Evolutionary conservation across 2,888 invertebrate genomes (phyloP).

Genomic region (Drosophila pseudotalamancana): DNA sequence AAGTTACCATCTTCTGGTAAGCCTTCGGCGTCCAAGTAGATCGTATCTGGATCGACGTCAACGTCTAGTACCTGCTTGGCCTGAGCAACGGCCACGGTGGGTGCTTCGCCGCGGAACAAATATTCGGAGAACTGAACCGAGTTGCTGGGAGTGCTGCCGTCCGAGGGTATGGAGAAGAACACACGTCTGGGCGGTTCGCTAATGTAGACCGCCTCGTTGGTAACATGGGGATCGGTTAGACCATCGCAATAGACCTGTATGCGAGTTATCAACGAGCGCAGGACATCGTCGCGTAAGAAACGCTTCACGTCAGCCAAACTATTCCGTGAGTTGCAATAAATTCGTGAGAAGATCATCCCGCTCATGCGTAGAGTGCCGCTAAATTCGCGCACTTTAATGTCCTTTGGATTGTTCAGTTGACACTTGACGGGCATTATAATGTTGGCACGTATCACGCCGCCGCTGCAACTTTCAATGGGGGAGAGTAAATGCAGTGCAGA

Average conservation of each 20-base stretch:
- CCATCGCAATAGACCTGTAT: slow-evolving; percentile 97
- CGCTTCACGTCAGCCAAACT: slow-evolving; percentile 89
- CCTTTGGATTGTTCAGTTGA: slow-evolving; percentile 55
- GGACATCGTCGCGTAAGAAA: slow-evolving; percentile 92
- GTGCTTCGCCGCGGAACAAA: slow-evolving; percentile 95
- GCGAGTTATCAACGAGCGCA: slow-evolving; percentile 92
- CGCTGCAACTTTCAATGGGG: slow-evolving; percentile 13
- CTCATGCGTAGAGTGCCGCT: slow-evolving; percentile 81
- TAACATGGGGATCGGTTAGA: slow-evolving; percentile 86
- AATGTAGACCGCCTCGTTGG: slow-evolving; percentile 85
- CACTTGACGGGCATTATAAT: slow-evolving; percentile 90
- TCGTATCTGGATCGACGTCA: slow-evolving; percentile 88
- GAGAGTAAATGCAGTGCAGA: slow-evolving; percentile 38
- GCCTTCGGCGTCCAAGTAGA: slow-evolving; percentile 90
- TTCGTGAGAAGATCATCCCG: slow-evolving; percentile 85
- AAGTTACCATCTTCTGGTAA: slow-evolving; percentile 89
- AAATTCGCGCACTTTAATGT: slow-evolving; percentile 76
- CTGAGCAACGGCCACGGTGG: slow-evolving; percentile 91
- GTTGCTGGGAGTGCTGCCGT: slow-evolving; percentile 53
- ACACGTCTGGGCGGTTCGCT: slow-evolving; percentile 96
- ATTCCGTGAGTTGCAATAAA: slow-evolving; percentile 92
- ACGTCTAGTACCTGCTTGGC: slow-evolving; percentile 93
- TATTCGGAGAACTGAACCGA: slow-evolving; percentile 93
- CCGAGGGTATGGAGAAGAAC: slow-evolving; percentile 88
- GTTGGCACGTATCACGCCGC: slow-evolving; percentile 85